These are phyloP conservation scores for Hypotaenidia okinawae DNA, from an alignment of 2,797 vertebrate species.

Conservation along the genomic window DNA sequence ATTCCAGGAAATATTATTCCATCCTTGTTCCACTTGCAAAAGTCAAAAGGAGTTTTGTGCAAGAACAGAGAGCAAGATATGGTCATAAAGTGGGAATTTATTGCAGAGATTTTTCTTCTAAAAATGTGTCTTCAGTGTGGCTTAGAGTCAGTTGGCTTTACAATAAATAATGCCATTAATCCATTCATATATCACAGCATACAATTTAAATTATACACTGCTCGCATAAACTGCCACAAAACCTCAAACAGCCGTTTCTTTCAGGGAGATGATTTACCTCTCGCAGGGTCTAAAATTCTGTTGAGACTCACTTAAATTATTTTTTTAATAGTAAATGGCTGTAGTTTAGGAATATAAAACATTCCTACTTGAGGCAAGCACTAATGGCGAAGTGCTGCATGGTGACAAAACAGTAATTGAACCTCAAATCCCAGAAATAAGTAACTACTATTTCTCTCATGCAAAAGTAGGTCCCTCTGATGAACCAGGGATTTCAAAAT, in stretches of 20 bases:
- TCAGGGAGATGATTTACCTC: neutral
- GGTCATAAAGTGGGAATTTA: conserved; percentile 16
- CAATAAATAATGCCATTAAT: conserved; percentile 43
- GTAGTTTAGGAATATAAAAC: neutral
- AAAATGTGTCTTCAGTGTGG: conserved; percentile 21
- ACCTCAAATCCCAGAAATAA: neutral
- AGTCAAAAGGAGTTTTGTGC: conserved; percentile 47
- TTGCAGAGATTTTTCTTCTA: conserved; percentile 32
- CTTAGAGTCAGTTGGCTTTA: neutral
- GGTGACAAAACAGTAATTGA: neutral
- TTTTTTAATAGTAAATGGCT: neutral
- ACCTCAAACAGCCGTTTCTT: neutral
- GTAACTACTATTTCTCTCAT: neutral
- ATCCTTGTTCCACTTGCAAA: conserved; percentile 39
- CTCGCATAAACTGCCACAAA: neutral
- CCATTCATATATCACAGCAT: neutral
- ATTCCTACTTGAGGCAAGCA: neutral
- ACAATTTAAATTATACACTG: conserved; percentile 36
- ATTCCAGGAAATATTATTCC: conserved; percentile 59
- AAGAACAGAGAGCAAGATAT: conserved; percentile 21
- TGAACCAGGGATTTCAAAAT: neutral
- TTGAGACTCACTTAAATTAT: neutral
- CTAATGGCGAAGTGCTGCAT: neutral
- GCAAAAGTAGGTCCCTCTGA: neutral
- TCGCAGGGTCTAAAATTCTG: neutral